Evolutionary conservation across 2,797 vertebrate genomes (phyloP), one percentile per base, ranked within the genome.

Genomic region (Falco concolor): DNA sequence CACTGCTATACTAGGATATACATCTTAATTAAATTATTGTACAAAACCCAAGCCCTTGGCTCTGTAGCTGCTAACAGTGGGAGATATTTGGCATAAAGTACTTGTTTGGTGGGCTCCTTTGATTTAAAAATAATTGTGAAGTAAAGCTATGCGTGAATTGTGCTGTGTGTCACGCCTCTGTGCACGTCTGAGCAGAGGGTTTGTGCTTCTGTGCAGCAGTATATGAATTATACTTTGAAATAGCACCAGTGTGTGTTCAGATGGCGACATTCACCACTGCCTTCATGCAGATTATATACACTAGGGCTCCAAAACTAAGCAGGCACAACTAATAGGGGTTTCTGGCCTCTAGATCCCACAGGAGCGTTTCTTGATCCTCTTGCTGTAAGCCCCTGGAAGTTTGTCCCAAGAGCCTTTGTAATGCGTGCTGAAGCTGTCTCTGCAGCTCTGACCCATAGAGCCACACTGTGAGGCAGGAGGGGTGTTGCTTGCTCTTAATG

Each of bases 1-100:
- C 4, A 1, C 64, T 78, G 11, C 28, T 69, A 0, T 20, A 6
- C 9, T 15, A 36, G n/a, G 17, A 16, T 59, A 3, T 7, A 21
- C 17, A 27, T 77, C 47, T 27, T 59, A 52, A n/a, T 38, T 59
- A 64, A 25, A 28, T 68, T 21, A 13, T 44, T 25, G 5, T 30
- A 14, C 25, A 45, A 49, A 86, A 21, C 14, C 13, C 47, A 84
- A 65, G 34, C 50, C 36, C 21, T 34, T 50, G 54, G 59, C 59
- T 49, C 76, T 45, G 49, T 24, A 64, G 36, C 63, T 54, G 10
- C 23, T 38, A 50, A 64, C 27, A 52, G 22, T 8, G 40, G 36
- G 50, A 83, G 11, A 5, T 57, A 52, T 69, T 72, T 57, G 25
- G 45, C 64, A 69, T 59, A 42, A 84, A 52, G 28, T 36, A 49